Evolutionary conservation across 2,888 invertebrate species (phyloP), one percentile per base, ranked within the genome.

Genomic region (Marronus borbonicus): DNA sequence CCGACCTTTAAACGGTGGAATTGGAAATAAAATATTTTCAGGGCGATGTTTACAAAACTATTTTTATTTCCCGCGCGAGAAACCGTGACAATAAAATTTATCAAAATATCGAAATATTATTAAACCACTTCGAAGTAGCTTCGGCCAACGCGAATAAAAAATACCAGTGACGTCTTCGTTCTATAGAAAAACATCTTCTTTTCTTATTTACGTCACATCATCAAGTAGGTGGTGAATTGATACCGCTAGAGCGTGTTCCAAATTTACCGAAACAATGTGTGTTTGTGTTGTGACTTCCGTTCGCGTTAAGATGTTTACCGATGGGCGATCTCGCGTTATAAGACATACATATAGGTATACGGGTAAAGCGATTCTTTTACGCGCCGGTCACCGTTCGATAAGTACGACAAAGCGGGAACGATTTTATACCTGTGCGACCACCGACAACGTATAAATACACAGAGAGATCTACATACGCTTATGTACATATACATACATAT

Each of bases 281-380:
- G 58, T 72, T 72, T 58, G 72, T 60, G 72, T 72, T 72, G 60
- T 60, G 39, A 60, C 58, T 72, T 72, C 72, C 72, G 72, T 72
- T 12, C 58, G 39, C 58, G 36, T 20, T 14, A 72, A 66, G 31
- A 50, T 72, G 72, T 72, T 72, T 72, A 72, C 58, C 10, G 36
- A 17, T 17, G 52, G 28, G 52, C 52, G 31, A 52, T 69, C 52
- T 69, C 52, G 52, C 52, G 69, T 44, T 66, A 39, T 44, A 44
- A 8, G 12, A 8, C 44, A 12, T 44, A 44, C 8, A 44, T 8
- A 12, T 12, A 44, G 10, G 31, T 36, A 52, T n/a, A 52, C 55
- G 17, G 20, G 20, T 44, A 66, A 14, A 49, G 17, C 55, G 31
- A 52, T 69, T 69, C 10, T 24, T 52, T 69, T 69, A 14, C 24